Base-by-base conservation (phyloP, 2,797 vertebrate species). In the Paramormyrops hopkinsi region DNA sequence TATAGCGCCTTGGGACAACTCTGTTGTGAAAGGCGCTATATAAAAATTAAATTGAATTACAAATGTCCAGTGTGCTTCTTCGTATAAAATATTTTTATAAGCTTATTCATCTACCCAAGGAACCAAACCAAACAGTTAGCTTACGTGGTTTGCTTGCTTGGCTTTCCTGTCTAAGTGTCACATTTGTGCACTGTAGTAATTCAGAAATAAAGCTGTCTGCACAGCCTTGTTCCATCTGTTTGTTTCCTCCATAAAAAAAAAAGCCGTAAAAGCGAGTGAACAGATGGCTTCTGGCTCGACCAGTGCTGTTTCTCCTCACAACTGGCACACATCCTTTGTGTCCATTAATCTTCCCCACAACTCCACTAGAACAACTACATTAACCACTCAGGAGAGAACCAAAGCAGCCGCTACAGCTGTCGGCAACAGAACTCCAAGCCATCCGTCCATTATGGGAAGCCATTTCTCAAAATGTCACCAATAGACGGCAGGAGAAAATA, bases 301-400 rank as follows among this genome's bases (percentile, higher is more conserved):
- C 95, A 96, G 95, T 97, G 96, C 97, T 97, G 96, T 95, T 95
- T 97, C 97, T 97, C 96, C 96, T 97, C 95, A 96, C 96, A 97
- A 98, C 97, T 98, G 97, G 97, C 97, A 97, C 96, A 92, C 94
- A 97, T 96, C 94, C 96, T 96, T 95, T 95, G 96, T 95, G 96
- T 99, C 98, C 97, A 99, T 99, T 99, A 99, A 99, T 99, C 98
- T 99, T 98, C 97, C 96, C 96, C 96, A 96, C 96, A 96, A 96
- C 97, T 98, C 95, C 96, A 97, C 97, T 96, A 97, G 96, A 96
- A 97, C 96, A 97, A 97, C 97, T 98, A 97, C 98, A 98, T 98
- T 97, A 97, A 97, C 95, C 97, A 94, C 93, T 96, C 95, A 95
- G 93, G 94, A 82, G 95, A 95, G 94, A 93, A 88, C 37, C 84